Base-by-base conservation (phyloP, 1,140 invertebrate species). In the Manduca sexta region DNA sequence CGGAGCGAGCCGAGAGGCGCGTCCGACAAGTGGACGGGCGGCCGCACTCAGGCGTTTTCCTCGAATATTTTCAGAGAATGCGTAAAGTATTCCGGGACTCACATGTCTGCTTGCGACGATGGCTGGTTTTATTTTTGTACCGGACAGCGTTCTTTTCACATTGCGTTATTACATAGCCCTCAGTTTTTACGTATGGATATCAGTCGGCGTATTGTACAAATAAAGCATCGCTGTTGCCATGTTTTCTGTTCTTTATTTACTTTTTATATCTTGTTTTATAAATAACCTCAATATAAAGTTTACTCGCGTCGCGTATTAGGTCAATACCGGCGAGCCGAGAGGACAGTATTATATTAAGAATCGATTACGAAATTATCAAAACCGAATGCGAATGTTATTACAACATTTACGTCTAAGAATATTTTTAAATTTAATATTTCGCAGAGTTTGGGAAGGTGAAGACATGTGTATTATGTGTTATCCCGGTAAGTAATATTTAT, bases 61-160 rank as follows among this genome's bases (percentile, higher is more conserved):
- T 56, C 40, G 60, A 71, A 78, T 72, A 73, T 74, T 75, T 73
- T 66, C 61, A 66, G 63, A 69, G 57, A 29, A 43, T 65, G 63
- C 57, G 53, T 58, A 43, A 57, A 67, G 49, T 72, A 72, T 75
- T 75, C 70, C 67, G 61, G 72, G 65, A 67, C 50, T 62, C 63
- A 39, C 59, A 56, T 66, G 71, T 76, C 68, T 69, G 72, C 33
- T 35, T 16, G 30, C 16, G 30, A 18, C 50, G 65, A 63, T 56
- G 49, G 71, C 68, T 66, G 60, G 69, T 70, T 77, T 79, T 82
- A 82, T 82, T 82, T 80, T 82, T 74, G 67, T 65, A 62, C 53
- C 56, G 53, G 54, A 65, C 67, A 57, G 21, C 29, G 48, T 69
- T 73, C 55, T 44, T 40, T 68, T 49, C 60, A 52, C 67, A 78